phyloP scores from a whole-genome alignment of 2,113 vertebrate species.

The Leptocoma aspasia region DNA sequence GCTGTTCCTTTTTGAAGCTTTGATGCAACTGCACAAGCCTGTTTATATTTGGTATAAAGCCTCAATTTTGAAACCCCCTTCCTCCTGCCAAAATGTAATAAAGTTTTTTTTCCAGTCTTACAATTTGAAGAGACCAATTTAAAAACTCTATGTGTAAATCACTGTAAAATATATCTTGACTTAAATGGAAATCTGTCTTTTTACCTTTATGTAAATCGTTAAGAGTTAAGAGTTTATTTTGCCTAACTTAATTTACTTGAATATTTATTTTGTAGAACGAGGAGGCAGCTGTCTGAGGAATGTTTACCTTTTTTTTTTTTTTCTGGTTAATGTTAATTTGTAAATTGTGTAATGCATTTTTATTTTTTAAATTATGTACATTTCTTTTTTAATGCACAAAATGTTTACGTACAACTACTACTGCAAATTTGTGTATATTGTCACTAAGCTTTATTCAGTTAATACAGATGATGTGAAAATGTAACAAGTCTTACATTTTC shows the following conservation, averaged over 20 bases:
- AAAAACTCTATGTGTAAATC: slow-evolving; percentile 26
- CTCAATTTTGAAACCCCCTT: slow-evolving; percentile 32
- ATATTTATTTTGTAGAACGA: slow-evolving; percentile 75
- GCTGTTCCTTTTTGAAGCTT: slow-evolving; percentile 30
- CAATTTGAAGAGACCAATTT: slow-evolving; percentile 44
- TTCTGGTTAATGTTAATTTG: slow-evolving; percentile 78
- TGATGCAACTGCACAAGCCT: slow-evolving; percentile 13
- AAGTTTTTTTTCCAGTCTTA: slow-evolving; percentile 21
- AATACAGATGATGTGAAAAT: slow-evolving; percentile 78
- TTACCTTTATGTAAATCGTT: slow-evolving; percentile 65
- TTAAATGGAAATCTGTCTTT: slow-evolving; percentile 62
- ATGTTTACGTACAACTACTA: slow-evolving; percentile 84
- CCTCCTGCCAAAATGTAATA: slow-evolving; percentile 22
- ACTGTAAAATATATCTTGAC: slow-evolving; percentile 65
- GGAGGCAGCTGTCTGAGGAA: slow-evolving; percentile 78
- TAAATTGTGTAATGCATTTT: slow-evolving; percentile 85
- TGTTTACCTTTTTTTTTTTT: slow-evolving; percentile 78
- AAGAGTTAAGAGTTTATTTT: slow-evolving; percentile 65
- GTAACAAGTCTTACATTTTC: slow-evolving; percentile 81
- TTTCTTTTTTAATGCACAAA: slow-evolving; percentile 90
- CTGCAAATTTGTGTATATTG: slow-evolving; percentile 83
- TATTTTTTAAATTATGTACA: slow-evolving; percentile 85
- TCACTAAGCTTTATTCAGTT: slow-evolving; percentile 82
- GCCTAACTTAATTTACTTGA: slow-evolving; percentile 76
- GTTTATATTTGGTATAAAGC: slow-evolving; percentile 29